These are phyloP conservation scores for Strix aluco DNA, from an alignment of 2,113 vertebrate genomes.

Conservation along the genomic window DNA sequence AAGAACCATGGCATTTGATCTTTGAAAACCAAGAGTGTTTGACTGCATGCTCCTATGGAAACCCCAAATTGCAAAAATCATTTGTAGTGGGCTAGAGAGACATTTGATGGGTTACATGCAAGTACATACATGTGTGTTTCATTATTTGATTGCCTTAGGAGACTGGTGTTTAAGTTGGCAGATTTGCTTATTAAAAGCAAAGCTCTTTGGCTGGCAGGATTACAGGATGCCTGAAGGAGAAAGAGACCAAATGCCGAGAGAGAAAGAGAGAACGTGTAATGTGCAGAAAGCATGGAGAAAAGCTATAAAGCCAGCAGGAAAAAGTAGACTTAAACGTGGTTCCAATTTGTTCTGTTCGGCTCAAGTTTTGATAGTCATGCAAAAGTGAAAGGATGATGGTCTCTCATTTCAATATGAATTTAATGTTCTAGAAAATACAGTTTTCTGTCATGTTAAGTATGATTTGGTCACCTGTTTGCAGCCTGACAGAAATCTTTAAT, in stretches of 20 bases:
- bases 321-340: slow-evolving; percentile 64
- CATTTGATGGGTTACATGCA: slow-evolving; percentile 73
- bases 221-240: slow-evolving; percentile 69
- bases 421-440: neutral
- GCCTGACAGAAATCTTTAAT: neutral
- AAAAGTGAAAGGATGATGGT: slow-evolving; percentile 20
- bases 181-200: slow-evolving; percentile 81
- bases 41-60: neutral
- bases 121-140: slow-evolving; percentile 80
- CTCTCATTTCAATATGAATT: slow-evolving; percentile 26
- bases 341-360: slow-evolving; percentile 64
- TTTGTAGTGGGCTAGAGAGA: slow-evolving; percentile 48
- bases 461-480: neutral
- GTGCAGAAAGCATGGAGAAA: slow-evolving; percentile 45
- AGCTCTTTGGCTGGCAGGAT: slow-evolving; percentile 80
- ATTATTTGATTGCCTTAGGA: slow-evolving; percentile 83
- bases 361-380: slow-evolving; percentile 49
- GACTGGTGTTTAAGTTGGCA: slow-evolving; percentile 84
- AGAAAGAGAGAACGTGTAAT: slow-evolving; percentile 45
- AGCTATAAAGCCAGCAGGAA: slow-evolving; percentile 62
- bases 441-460: neutral
- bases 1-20: neutral
- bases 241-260: slow-evolving; percentile 29
- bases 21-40: neutral
- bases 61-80: slow-evolving; percentile 24